Evolutionary conservation across 2,888 invertebrate species (phyloP).

Genomic region (Pogonocherus hispidulus): DNA sequence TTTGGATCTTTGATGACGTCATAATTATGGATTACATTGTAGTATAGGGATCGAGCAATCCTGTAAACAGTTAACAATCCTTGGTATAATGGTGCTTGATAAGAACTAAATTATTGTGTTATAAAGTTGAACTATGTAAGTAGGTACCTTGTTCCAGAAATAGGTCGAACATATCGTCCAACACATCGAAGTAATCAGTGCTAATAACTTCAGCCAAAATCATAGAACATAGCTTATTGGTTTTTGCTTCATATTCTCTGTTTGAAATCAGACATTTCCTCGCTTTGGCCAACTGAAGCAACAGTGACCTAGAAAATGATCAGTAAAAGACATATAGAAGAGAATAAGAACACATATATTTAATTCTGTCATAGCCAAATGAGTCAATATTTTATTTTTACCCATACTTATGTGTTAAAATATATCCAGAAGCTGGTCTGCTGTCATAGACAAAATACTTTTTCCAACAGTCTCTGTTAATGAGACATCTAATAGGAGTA

Average conservation of each 20-base stretch:
- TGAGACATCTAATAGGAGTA: constrained; percentile 39
- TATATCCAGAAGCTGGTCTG: constrained; percentile 44
- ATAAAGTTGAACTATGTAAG: too few species aligned
- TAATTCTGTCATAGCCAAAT: too few species aligned
- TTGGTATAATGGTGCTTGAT: too few species aligned
- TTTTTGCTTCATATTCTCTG: constrained; percentile 38
- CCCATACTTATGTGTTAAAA: constrained; percentile 53
- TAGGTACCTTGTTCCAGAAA: constrained; percentile 56
- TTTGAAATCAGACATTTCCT: constrained; percentile 46
- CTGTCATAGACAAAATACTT: constrained; percentile 42
- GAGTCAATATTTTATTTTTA: too few species aligned
- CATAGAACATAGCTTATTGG: constrained; percentile 47
- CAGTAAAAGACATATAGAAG: too few species aligned
- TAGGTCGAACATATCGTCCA: constrained; percentile 54
- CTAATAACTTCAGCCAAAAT: constrained; percentile 50
- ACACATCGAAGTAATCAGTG: constrained; percentile 43
- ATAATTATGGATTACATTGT: too few species aligned
- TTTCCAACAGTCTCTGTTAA: constrained; percentile 46
- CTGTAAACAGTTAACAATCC: too few species aligned
- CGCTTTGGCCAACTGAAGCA: constrained; percentile 52
- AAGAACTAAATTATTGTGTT: too few species aligned
- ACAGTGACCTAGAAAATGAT: constrained; percentile 49
- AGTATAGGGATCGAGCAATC: too few species aligned
- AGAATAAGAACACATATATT: background rate
- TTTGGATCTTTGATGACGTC: too few species aligned